Evolutionary conservation across 2,113 vertebrate species (phyloP).

Genomic region (Hydrochoerus hydrochaeris): DNA sequence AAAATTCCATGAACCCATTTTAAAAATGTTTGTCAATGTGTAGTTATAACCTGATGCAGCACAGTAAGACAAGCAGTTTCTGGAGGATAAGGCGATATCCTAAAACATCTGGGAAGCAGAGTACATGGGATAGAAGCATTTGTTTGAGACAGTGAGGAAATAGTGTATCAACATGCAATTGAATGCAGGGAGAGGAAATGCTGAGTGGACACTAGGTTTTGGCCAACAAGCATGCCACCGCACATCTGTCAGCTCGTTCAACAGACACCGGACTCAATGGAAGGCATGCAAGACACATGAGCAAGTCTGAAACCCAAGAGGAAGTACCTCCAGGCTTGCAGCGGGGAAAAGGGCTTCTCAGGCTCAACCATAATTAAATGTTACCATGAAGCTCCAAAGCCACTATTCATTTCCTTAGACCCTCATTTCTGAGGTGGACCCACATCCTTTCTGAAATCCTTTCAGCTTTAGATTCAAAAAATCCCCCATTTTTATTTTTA

Average conservation of each 20-base stretch:
- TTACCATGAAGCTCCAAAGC: constrained; percentile 75
- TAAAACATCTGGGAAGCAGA: background rate
- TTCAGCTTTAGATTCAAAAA: constrained; percentile 38
- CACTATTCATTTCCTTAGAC: constrained; percentile 83
- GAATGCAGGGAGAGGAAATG: background rate
- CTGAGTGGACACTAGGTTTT: background rate
- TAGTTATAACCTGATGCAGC: background rate
- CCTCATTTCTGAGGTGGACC: background rate
- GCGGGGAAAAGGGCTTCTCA: background rate
- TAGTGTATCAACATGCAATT: background rate
- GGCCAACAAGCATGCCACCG: constrained; percentile 21
- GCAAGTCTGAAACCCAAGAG: background rate
- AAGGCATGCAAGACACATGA: constrained; percentile 81
- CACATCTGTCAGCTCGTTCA: background rate
- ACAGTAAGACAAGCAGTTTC: background rate
- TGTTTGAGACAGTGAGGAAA: constrained; percentile 42
- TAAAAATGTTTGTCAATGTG: background rate
- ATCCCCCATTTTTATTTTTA: constrained; percentile 36
- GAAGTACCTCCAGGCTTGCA: constrained; percentile 43
- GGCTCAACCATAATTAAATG: constrained; percentile 18
- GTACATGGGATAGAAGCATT: background rate
- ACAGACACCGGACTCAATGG: constrained; percentile 35
- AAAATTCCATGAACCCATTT: constrained; percentile 4
- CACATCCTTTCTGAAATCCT: constrained; percentile 47
- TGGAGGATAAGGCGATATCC: background rate